Evolutionary conservation across 2,797 vertebrate genomes (phyloP).

Genomic region (Pipistrellus pygmaeus): DNA sequence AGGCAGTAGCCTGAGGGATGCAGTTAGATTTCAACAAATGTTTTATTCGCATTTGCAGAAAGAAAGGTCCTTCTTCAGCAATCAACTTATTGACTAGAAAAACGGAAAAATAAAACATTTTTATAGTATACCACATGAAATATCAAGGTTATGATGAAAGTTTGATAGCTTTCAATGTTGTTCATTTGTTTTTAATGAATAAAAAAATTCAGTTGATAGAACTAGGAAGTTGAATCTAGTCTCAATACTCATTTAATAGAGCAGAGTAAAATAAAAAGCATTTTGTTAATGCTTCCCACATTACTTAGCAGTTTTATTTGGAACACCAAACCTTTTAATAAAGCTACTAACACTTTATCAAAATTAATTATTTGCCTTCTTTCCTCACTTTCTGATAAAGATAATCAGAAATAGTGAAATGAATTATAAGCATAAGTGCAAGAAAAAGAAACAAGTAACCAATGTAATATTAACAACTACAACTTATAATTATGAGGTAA

Average conservation of each 20-base stretch:
- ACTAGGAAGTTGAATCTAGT: constrained; percentile 53
- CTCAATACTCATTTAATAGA: constrained; percentile 53
- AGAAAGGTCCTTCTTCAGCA: constrained; percentile 96
- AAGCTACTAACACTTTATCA: constrained; percentile 56
- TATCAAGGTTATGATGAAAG: not conserved
- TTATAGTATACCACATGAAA: constrained; percentile 61
- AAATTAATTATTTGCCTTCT: constrained; percentile 59
- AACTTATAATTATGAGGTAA: not conserved
- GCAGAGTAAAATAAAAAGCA: constrained; percentile 60
- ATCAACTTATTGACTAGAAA: constrained; percentile 93
- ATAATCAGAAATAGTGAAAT: constrained; percentile 53
- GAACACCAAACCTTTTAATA: constrained; percentile 49
- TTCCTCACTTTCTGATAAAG: constrained; percentile 50
- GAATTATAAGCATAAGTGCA: constrained; percentile 45
- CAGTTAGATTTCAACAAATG: constrained; percentile 98
- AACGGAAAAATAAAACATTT: constrained; percentile 74
- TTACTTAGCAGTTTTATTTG: constrained; percentile 53
- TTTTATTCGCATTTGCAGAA: constrained; percentile 98
- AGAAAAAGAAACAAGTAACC: constrained; percentile 55
- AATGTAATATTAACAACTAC: constrained; percentile 42
- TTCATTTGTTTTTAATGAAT: constrained; percentile 41
- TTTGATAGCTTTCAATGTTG: not conserved
- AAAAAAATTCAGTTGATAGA: constrained; percentile 54
- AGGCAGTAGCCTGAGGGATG: constrained; percentile 93
- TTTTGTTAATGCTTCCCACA: constrained; percentile 40